phyloP scores from a whole-genome alignment of 1,140 invertebrate species.

The Drosophila busckii region DNA sequence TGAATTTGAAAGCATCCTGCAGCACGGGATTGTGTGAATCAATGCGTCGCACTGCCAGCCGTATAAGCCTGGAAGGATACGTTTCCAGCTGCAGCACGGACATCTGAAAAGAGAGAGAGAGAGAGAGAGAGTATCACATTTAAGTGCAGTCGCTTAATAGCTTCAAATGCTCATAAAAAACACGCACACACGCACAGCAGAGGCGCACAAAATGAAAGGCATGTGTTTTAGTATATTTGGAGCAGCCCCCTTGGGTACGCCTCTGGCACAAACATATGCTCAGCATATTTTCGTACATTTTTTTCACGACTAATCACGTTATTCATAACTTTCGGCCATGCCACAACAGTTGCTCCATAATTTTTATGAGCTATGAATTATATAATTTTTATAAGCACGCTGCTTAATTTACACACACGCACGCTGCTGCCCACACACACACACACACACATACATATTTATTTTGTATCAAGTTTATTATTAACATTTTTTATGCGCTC shows the following conservation, averaged over 20 bases:
- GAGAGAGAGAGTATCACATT: neutral
- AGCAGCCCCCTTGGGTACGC: too few relatives aligned
- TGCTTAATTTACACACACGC: conserved; percentile 70
- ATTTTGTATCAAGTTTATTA: conserved; percentile 73
- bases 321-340: conserved; percentile 63
- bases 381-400: conserved; percentile 74
- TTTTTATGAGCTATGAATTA: conserved; percentile 76
- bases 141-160: too few relatives aligned
- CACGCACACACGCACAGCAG: too few relatives aligned
- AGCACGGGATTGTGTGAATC: conserved; percentile 36
- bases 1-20: conserved; percentile 57
- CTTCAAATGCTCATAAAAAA: too few relatives aligned
- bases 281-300: conserved; percentile 11
- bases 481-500: conserved; percentile 69
- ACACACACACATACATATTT: conserved; percentile 71
- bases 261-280: conserved; percentile 9
- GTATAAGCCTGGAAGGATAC: conserved; percentile 74
- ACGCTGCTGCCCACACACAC: conserved; percentile 68
- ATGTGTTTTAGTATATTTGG: neutral
- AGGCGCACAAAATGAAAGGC: too few relatives aligned
- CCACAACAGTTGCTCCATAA: conserved; percentile 40
- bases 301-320: conserved; percentile 73
- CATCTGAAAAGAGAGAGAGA: conserved; percentile 40
- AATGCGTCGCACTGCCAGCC: conserved; percentile 52
- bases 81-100: conserved; percentile 56